Conservation (phyloP, 2,888 invertebrate genomes). For the Parascotia fuliginaria region DNA sequence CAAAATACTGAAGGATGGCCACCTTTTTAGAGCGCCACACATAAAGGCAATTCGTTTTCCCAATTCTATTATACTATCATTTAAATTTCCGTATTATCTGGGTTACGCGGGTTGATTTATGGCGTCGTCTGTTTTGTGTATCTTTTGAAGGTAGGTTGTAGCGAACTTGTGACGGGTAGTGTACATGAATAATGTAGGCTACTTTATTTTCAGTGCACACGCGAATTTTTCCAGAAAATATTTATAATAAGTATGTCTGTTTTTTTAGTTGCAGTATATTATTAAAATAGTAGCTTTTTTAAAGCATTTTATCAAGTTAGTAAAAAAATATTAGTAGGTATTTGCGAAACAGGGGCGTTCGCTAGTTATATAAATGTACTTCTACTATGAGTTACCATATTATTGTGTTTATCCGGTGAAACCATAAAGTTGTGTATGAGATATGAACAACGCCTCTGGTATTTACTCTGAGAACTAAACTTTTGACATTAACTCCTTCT, state of each 20-base stretch:
- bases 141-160: conserved; percentile 22
- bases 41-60: conserved; percentile 5
- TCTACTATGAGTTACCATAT: too few species aligned
- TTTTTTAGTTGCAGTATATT: neutral
- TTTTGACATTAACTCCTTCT: too few species aligned
- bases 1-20: neutral
- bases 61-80: conserved; percentile 11
- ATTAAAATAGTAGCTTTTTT: neutral
- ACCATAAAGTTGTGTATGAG: too few species aligned
- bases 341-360: too few species aligned
- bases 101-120: conserved; percentile 33
- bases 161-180: conserved; percentile 30
- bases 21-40: conserved; percentile 1
- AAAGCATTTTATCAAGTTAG: too few species aligned
- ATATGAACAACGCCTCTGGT: too few species aligned
- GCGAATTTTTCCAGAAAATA: conserved; percentile 15
- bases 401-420: too few species aligned
- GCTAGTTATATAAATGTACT: too few species aligned
- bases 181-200: conserved; percentile 36
- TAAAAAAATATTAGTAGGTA: too few species aligned
- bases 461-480: too few species aligned
- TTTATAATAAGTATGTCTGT: neutral
- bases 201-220: conserved; percentile 31
- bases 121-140: conserved; percentile 30
- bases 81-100: conserved; percentile 22